Evolutionary conservation across 2,888 invertebrate species (phyloP), one percentile per base, ranked within the genome.

Genomic region (Pollenia labialis): DNA sequence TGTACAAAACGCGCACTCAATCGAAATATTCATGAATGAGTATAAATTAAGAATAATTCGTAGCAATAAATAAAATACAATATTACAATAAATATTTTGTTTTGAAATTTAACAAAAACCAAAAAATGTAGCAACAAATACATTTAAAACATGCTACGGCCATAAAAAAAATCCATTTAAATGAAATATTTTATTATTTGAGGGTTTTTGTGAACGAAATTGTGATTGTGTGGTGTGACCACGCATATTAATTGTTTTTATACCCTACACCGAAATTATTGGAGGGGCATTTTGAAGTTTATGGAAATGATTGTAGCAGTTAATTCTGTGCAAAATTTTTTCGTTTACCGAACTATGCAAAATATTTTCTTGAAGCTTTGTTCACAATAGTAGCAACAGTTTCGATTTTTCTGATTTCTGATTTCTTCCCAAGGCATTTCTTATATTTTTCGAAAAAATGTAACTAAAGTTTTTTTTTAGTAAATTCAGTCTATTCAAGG

Each of bases 1-100:
- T 40, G 54, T 2, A 68, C 7, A 48, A 68, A 58, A 68, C n/a
- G 4, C 12, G 48, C 4, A 14, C 32, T 32, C 32, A 32, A 32
- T 32, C 10, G 11, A 52, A 75, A 74, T 62, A 48, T 75, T 58
- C 52, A 66, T 74, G 60, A 85, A 68, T 74, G 72, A 77, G 58
- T 77, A 66, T 69, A 81, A 81, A 74, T 79, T 69, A 76, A 86
- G 58, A 80, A 83, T 72, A 68, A 75, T 74, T 64, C 18, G 32
- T 66, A 54, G 66, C 52, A 56, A 75, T 83, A 86, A 83, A 71
- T 76, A 64, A 75, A 75, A 40, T 50, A 62, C 56, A 50, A 58
- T 50, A 48, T 74, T 42, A 56, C 32, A 16, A 50, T 40, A 12
- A 66, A 50, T 46, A 40, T 42, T 16, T 54, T 50, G 14, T 12